Evolutionary conservation across 2,888 invertebrate species (phyloP).

Genomic region (Aleiodes testaceus): DNA sequence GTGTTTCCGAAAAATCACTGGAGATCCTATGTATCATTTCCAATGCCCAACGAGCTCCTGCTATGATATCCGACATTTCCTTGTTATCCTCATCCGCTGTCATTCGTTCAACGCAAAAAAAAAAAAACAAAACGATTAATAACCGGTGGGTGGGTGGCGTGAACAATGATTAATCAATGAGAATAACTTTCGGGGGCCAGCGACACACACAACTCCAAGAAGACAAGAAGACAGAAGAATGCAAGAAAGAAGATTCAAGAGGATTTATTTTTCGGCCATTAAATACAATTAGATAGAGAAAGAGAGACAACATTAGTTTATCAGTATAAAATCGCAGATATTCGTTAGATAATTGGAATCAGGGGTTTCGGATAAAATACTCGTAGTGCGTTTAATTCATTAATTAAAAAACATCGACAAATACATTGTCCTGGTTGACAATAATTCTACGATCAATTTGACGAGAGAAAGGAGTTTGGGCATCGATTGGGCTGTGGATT

Average conservation of each 20-base stretch:
- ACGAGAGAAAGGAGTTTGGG: constrained; percentile 58
- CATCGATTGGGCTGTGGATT: constrained; percentile 65
- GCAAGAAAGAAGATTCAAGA: constrained; percentile 73
- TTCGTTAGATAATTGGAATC: constrained; percentile 32
- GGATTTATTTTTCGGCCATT: constrained; percentile 55
- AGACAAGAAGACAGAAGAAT: constrained; percentile 72
- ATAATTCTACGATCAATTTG: constrained; percentile 47
- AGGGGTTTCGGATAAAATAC: constrained; percentile 41
- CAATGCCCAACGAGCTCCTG: background rate
- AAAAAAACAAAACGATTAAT: constrained; percentile 35
- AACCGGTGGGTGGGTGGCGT: constrained; percentile 55
- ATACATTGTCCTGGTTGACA: constrained; percentile 55
- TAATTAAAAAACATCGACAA: constrained; percentile 52
- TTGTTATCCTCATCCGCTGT: constrained; percentile 5
- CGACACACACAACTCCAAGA: constrained; percentile 72
- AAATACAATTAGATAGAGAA: constrained; percentile 10
- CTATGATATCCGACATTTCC: background rate
- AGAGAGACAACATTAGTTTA: background rate
- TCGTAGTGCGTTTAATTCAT: constrained; percentile 36
- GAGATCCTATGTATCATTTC: constrained; percentile 6
- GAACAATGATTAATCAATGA: constrained; percentile 7
- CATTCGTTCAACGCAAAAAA: constrained; percentile 37
- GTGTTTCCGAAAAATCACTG: background rate
- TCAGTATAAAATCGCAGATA: constrained; percentile 34
- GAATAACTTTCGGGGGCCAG: constrained; percentile 56